Conservation (phyloP, 2,113 vertebrate genomes). For the Pandion haliaetus region DNA sequence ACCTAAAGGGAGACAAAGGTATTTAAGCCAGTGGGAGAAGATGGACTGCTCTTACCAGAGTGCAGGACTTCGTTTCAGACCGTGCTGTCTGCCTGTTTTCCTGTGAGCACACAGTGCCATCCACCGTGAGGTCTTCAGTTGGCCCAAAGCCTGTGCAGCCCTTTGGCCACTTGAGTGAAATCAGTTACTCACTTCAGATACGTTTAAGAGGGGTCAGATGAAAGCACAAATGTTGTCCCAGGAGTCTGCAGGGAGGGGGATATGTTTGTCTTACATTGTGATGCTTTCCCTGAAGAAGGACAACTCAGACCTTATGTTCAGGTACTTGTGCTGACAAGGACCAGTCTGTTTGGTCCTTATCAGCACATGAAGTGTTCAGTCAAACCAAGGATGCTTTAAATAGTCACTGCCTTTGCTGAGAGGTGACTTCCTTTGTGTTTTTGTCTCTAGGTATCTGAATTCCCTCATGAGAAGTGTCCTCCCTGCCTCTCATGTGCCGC, state of each 20-base stretch:
- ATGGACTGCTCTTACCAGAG: neutral
- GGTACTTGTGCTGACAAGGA: neutral
- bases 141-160: neutral
- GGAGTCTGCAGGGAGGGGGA: neutral
- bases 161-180: neutral
- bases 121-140: neutral
- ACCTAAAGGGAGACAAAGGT: neutral
- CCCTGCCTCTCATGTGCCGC: neutral
- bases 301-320: neutral
- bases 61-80: neutral
- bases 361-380: neutral
- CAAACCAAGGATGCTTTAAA: neutral
- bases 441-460: slow-evolving; percentile 72
- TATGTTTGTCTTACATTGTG: neutral
- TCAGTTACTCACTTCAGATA: neutral
- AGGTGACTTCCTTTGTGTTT: slow-evolving; percentile 65
- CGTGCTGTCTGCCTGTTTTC: neutral
- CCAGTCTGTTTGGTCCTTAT: neutral
- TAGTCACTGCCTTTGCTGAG: neutral
- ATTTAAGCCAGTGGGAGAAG: neutral
- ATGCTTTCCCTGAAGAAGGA: neutral
- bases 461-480: slow-evolving; percentile 64
- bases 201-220: neutral
- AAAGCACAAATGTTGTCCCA: neutral
- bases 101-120: neutral